Percentiles rank a stretch among this genome's conserved stretches.
Evolutionary conservation across 2,888 invertebrate species (phyloP).

Genomic region (Rhagonycha lutea): DNA sequence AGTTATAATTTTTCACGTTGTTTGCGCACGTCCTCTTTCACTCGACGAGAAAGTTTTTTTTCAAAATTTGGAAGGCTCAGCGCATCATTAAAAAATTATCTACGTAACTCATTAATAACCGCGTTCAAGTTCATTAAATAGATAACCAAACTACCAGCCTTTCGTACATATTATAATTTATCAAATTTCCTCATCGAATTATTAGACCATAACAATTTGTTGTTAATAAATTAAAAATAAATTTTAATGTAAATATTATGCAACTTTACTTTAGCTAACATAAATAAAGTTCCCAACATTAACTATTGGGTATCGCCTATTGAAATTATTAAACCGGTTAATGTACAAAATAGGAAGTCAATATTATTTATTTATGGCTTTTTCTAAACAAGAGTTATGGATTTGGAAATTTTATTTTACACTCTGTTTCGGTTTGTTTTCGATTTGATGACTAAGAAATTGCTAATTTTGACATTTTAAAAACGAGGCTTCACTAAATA

Average conservation of each 20-base stretch:
- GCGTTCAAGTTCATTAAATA: not conserved
- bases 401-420: not conserved
- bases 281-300: not conserved
- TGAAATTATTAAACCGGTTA: not conserved
- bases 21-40: not conserved
- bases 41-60: not conserved
- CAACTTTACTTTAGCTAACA: not conserved
- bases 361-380: too few relatives aligned
- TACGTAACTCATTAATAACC: not conserved
- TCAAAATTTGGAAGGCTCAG: not conserved
- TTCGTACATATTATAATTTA: not conserved
- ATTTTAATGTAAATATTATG: not conserved
- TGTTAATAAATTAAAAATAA: not conserved
- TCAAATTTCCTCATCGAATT: not conserved
- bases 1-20: not conserved
- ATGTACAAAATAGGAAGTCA: not conserved
- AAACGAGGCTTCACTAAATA: not conserved
- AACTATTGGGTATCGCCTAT: not conserved
- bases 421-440: not conserved
- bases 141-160: not conserved
- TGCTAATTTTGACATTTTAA: not conserved
- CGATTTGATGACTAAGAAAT: not conserved
- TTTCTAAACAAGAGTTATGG: not conserved
- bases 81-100: not conserved
- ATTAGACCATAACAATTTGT: not conserved